Evolutionary conservation across 2,113 vertebrate species (phyloP), one percentile per base, ranked within the genome.

Genomic region (Pionites leucogaster): DNA sequence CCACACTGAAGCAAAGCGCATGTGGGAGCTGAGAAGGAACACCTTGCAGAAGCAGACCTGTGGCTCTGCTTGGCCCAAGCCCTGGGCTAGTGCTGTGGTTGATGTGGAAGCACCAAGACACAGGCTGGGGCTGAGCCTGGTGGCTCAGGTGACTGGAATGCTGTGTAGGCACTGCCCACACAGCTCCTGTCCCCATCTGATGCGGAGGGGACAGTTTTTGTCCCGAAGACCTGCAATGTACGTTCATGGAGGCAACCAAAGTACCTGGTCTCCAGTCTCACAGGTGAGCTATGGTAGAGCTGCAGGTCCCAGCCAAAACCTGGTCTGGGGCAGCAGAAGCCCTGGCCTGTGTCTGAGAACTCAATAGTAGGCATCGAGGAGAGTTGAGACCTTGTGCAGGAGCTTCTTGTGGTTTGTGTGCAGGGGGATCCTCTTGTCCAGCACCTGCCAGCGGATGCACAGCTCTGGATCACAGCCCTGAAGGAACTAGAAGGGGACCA

Each of bases 381-480:
- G 91, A 11, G 96, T 7, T 0, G 98, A 98, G 20, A 97, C 98
- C 88, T 94, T 97, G 76, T 88, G 96, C 64, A 99, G 98, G 59
- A 98, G 96, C 12, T 98, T 88, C 97, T 97, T 99, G 96, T 99
- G 99, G 96, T 98, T 97, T 14, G 98, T 22, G 1, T 97, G 92
- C 10, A 99, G 96, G 0, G 96, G 95, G 17, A 98, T 97, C 74
- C 97, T 98, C 90, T 96, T 92, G 96, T 98, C 99, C 86, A 99
- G 95, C 95, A 98, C 98, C 88, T 97, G 97, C 99, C 99, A 99
- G 71, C 96, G 97, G 81, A 99, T 91, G 85, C 62, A 88, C 69
- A 97, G 80, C 35, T 96, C 93, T 0, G 95, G 91, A 17, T 96
- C 90, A 0, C 83, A 42, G 68, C 95, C 69, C 8, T 95, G 88